Conservation (phyloP, 2,888 invertebrate genomes). For the Dione juno region DNA sequence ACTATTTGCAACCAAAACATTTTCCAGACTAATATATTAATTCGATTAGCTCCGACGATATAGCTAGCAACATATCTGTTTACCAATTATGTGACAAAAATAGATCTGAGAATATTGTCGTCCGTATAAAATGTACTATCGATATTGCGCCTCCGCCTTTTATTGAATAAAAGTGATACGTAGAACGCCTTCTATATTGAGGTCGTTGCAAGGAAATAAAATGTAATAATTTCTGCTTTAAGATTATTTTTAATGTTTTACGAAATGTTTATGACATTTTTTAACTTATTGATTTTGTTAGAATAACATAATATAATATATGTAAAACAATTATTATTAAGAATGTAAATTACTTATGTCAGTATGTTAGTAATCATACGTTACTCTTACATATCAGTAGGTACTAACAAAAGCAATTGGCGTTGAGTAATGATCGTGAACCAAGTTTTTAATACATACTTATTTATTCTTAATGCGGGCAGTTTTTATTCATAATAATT, state of each 20-base stretch:
- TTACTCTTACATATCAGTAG: no score
- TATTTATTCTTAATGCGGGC: no score
- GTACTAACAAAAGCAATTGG: no score
- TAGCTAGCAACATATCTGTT: slow-evolving; percentile 21
- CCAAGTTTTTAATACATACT: no score
- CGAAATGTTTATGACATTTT: background rate
- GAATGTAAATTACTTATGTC: no score
- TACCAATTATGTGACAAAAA: slow-evolving; percentile 25
- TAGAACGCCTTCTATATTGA: slow-evolving; percentile 5
- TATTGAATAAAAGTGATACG: background rate
- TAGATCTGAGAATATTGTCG: slow-evolving; percentile 19
- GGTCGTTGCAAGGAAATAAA: slow-evolving; percentile 9
- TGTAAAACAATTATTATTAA: no score
- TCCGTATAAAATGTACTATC: slow-evolving; percentile 6
- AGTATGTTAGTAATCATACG: no score
- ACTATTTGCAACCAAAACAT: slow-evolving; percentile 43
- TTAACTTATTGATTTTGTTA: background rate
- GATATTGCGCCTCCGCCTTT: background rate
- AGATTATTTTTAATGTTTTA: slow-evolving; percentile 3
- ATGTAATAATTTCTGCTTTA: slow-evolving; percentile 1
- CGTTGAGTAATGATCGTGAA: no score
- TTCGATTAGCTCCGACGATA: slow-evolving; percentile 11
- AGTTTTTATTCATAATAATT: no score
- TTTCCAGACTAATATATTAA: slow-evolving; percentile 32
- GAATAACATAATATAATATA: background rate